A percentile compares a stretch with the other conserved stretches of the same genome.
These are phyloP conservation scores for Rhagophthalmus giganteus DNA, from an alignment of 2,888 invertebrate genomes.

Conservation along the genomic window DNA sequence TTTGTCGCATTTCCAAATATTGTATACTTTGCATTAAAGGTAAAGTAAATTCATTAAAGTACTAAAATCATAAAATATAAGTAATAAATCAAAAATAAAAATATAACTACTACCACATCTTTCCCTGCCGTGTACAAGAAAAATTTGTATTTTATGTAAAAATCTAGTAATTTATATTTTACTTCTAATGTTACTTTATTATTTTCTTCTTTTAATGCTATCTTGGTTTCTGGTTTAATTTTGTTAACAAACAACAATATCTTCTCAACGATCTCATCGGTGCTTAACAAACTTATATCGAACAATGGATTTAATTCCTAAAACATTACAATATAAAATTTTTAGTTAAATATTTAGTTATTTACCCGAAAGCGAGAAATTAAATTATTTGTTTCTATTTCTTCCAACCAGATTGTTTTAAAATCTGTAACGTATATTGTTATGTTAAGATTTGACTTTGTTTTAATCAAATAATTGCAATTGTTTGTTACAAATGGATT, in stretches of 20 bases:
- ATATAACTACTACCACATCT: slow-evolving; percentile 27
- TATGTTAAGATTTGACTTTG: slow-evolving; percentile 26
- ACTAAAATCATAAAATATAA: slow-evolving; percentile 37
- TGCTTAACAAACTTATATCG: slow-evolving; percentile 18
- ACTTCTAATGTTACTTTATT: slow-evolving; percentile 29
- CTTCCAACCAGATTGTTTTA: slow-evolving; percentile 44
- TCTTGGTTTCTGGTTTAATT: slow-evolving; percentile 27
- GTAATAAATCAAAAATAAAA: neutral
- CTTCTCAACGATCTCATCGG: slow-evolving; percentile 2
- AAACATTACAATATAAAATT: slow-evolving; percentile 24
- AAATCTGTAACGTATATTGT: slow-evolving; percentile 43
- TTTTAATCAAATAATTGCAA: slow-evolving; percentile 41
- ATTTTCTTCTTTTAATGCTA: slow-evolving; percentile 19
- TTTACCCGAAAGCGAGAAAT: slow-evolving; percentile 42
- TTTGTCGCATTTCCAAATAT: slow-evolving; percentile 56
- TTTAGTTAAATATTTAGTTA: slow-evolving; percentile 6
- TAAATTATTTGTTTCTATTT: slow-evolving; percentile 35
- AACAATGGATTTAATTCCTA: slow-evolving; percentile 46
- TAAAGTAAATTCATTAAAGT: slow-evolving; percentile 47
- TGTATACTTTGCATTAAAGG: slow-evolving; percentile 54
- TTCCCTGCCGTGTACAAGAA: slow-evolving; percentile 26
- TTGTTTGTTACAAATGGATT: slow-evolving; percentile 38
- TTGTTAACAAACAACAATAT: slow-evolving; percentile 29
- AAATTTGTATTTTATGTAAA: slow-evolving; percentile 39
- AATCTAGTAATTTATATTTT: slow-evolving; percentile 28